Evolutionary conservation across 2,888 invertebrate species (phyloP), one percentile per base, ranked within the genome.

Genomic region (Tigriopus californicus): DNA sequence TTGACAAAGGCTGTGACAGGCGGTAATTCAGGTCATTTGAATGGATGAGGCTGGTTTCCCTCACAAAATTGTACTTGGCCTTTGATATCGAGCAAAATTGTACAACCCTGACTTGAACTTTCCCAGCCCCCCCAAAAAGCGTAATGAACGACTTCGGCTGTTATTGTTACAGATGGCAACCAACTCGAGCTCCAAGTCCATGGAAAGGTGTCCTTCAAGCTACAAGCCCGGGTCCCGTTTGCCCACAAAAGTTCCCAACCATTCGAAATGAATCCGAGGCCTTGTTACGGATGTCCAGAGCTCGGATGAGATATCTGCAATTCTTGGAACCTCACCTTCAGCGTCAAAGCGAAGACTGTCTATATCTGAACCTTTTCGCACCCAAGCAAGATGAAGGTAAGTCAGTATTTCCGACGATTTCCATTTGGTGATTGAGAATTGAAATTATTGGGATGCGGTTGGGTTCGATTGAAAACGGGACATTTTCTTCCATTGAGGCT

Each of bases 191-290:
- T 6, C 56, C 56, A 10, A 44, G 44, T n/a, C 56, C 56, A 18
- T 56, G 56, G 56, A 46, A 56, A 20, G 56, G 56, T 13, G 25
- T 56, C 20, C 20, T 56, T 8, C 56, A 56, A 24, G 56, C 56
- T 24, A 42, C 33, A 3, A 56, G 25, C 13, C 41, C 56, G 5
- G 56, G 56, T 4, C 56, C 56, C 8, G 56, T 56, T 20, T 56
- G 56, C 44, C 56, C 56, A 1, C 56, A 56, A 44, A 46, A 22
- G 20, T 56, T 56, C 12, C 56, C 56, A 22, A 18, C 24, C 15
- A 40, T 54, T 40, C 40, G 18, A 12, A 40, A 40, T 15, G 40
- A 41, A 44, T 20, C 56, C 15, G 42, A 42, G 22, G 44, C 20
- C 2, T 20, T 44, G 18, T 24, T 46, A 46, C n/a, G 46, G 44